Evolutionary conservation across 1,140 invertebrate species (phyloP), one percentile per base, ranked within the genome.

Genomic region (Drosophila burlai): DNA sequence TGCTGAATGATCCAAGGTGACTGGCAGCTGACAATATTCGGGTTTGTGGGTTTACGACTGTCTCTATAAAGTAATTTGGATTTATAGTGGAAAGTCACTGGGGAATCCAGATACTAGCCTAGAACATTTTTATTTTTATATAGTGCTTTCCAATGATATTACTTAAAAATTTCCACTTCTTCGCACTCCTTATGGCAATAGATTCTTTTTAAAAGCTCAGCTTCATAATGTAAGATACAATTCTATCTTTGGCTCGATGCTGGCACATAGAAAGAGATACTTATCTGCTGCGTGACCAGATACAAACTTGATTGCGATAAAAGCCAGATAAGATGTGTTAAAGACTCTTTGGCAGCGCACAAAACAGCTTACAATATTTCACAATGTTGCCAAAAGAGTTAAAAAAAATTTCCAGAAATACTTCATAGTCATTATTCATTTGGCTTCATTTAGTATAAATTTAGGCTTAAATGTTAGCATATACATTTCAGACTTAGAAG

Each of bases 221-320:
- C 8, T 40, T 52, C 34, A 6, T 2, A n/a, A 45, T 72, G 24
- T 31, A 47, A 71, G 31, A 21, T 24, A 24, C 26, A 21, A 26
- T 42, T 8, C 59, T 43, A 67, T 72, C 38, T 42, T 72, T 29
- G 40, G 36, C 61, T 21, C 29, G 38, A 69, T 42, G 45, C 36
- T 59, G 26, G 49, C 21, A 38, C 21, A 61, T 52, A 36, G 21
- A 60, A 59, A 16, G n/a, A 58, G 16, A 60, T 68, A 43, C 67
- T 61, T 73, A 60, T 73, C 69, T 38, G 67, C 21, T 73, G 46
- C 69, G 46, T 73, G 69, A 73, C 67, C 34, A 73, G 69, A 73
- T 52, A 52, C 38, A 68, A 47, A 47, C 31, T 18, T 58, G 50
- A 43, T 15, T 16, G 29, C 52, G 29, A 49, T 49, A 59, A 72